A percentile compares a stretch with the other conserved stretches of the same genome.
Conservation (phyloP, 2,113 vertebrate species). For the Taxidea taxus region DNA sequence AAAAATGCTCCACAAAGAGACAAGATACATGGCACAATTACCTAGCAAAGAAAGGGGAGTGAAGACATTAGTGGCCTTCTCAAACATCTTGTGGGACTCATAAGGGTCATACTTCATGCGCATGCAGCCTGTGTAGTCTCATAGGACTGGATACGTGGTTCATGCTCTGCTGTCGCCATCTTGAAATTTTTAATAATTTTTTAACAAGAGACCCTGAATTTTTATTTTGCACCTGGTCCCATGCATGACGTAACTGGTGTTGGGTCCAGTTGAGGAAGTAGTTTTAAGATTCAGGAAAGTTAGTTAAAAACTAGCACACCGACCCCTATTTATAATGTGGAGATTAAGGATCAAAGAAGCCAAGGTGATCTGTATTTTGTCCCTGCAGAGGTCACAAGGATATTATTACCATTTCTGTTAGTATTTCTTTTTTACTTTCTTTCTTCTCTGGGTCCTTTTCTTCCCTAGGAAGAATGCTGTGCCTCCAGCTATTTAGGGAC, state of each 20-base stretch:
- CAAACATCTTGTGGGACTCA: background rate
- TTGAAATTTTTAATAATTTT: background rate
- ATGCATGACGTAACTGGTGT: background rate
- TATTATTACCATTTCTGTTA: background rate
- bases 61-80: background rate
- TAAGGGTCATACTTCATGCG: rapidly evolving
- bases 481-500: background rate
- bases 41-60: background rate
- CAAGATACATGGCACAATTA: background rate
- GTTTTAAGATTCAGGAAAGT: slow-evolving; percentile 9
- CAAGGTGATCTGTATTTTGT: background rate
- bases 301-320: background rate
- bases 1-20: background rate
- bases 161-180: background rate
- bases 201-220: background rate
- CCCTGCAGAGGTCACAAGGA: background rate
- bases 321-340: background rate
- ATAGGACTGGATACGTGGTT: rapidly evolving
- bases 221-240: background rate
- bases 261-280: background rate
- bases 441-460: background rate
- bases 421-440: background rate
- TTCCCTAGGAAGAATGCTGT: background rate
- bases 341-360: background rate
- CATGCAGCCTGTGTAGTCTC: rapidly evolving